Base-by-base conservation (phyloP, 2,113 vertebrate species). In the Dinomys branickii region DNA sequence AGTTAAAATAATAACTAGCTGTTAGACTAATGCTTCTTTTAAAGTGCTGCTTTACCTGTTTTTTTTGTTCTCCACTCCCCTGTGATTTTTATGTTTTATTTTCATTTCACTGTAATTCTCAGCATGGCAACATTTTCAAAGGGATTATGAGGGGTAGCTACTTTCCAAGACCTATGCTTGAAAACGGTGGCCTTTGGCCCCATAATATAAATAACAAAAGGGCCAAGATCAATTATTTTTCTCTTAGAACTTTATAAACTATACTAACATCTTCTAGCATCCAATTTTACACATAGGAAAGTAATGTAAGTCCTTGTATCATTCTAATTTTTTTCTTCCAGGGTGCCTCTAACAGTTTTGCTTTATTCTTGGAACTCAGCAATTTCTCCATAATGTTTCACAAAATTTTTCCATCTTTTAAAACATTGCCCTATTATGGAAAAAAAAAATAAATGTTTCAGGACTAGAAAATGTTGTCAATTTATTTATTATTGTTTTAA, bases 201-300 rank as follows among this genome's bases (percentile, higher is more conserved):
- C 82, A 73, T 95, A 87, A 69, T 41, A 92, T 22, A 90, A 80
- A 88, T 24, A 85, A 61, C 65, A 78, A 85, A 9, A 77, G 24
- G 8, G 6, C 1, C n/a, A 71, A 89, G 52, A 71, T 80, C 19
- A 90, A 82, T 52, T 58, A 7, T 26, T 80, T n/a, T 85, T 28
- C 88, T 50, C 38, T 95, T 50, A 67, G 28, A 94, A 80, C 52
- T 54, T 91, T 20, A 85, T 63, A 73, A 10, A 26, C 54, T 69
- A 63, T 84, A 80, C 47, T 41, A 77, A 20, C 11, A 19, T 83
- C 77, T 93, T 65, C 81, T 89, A 93, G 30, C 20, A 44, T 78
- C 59, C 26, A 69, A n/a, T 38, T 14, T 59, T 87, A 77, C 50
- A 83, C n/a, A 26, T 41, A 81, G n/a, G n/a, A 90, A 38, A 90